A percentile compares a stretch with the other conserved stretches of the same genome.
These are phyloP conservation scores for Polyodon spathula DNA, from an alignment of 2,113 vertebrate species.

Conservation along the genomic window DNA sequence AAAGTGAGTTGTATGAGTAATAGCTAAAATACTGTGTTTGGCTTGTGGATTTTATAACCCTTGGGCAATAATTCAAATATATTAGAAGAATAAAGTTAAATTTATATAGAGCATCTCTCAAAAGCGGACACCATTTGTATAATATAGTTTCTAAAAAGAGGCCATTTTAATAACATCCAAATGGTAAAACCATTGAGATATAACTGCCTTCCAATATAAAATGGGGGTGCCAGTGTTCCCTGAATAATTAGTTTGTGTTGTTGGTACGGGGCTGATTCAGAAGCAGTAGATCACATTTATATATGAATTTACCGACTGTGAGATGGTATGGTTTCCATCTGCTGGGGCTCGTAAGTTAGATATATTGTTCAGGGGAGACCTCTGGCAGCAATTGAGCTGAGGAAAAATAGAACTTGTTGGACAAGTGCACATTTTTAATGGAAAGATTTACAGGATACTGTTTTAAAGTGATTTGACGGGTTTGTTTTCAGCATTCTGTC, in stretches of 20 bases:
- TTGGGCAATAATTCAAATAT: no score
- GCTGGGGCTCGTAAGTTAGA: background rate
- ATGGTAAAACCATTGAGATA: background rate
- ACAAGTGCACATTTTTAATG: background rate
- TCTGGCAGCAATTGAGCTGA: background rate
- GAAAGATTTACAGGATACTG: no score
- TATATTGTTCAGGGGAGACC: background rate
- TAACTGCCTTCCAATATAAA: background rate
- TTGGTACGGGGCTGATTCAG: background rate
- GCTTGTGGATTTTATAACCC: no score
- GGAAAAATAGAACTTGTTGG: background rate
- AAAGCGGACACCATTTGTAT: no score
- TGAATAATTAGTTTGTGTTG: background rate
- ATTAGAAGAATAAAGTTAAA: no score
- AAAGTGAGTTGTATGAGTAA: no score
- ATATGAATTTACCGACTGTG: background rate
- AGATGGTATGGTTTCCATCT: background rate
- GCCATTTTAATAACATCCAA: background rate
- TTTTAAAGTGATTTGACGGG: no score
- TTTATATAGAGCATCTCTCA: no score
- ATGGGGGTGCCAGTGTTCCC: background rate
- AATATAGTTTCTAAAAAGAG: no score
- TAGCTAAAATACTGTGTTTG: no score
- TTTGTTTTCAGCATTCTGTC: no score
- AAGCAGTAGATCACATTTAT: background rate